Evolutionary conservation across 2,113 vertebrate genomes (phyloP), one percentile per base, ranked within the genome.

Genomic region (Actenoides lindsayi): DNA sequence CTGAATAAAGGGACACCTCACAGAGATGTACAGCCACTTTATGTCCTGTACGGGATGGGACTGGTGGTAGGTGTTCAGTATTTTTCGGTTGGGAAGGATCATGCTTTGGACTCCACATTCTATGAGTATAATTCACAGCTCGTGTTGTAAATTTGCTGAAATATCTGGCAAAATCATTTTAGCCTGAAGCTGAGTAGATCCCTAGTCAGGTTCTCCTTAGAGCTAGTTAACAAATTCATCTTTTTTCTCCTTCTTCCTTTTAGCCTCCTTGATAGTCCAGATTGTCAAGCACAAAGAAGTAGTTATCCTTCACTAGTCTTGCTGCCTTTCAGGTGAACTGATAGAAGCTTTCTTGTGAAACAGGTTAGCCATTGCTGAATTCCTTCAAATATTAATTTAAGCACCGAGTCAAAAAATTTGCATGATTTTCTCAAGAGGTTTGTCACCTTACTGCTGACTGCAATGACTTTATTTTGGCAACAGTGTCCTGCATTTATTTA

Each of bases 1-100:
- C 24, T 67, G 75, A 46, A 44, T 81, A n/a, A 53, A 68, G 37
- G 25, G 42, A 16, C 25, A 42, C 10, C 27, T 50, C 0, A 0
- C 14, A 20, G 54, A 51, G 37, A 16, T 44, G 18, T 54, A 19
- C 21, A 57, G 44, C 35, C 81, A n/a, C 65, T 67, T 30, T 67
- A 6, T 67, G 53, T 33, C 23, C 28, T 86, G 8, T 42, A 21
- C 11, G 67, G 24, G 14, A 28, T 64, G 37, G 9, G 18, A 9
- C 19, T 88, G 46, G 6, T 44, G 56, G 8, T 60, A 83, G 31
- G 13, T 28, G 78, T 81, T 48, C 68, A 31, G 1, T 39, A 8
- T 18, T 86, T 64, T 75, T 57, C 31, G 27, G 0, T 0, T 50
- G 41, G 19, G 23, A 69, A 48, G 16, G 9, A 57, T 65, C 28